Base-by-base conservation (phyloP, 2,888 invertebrate species). In the Cosmorhoe ocellata region DNA sequence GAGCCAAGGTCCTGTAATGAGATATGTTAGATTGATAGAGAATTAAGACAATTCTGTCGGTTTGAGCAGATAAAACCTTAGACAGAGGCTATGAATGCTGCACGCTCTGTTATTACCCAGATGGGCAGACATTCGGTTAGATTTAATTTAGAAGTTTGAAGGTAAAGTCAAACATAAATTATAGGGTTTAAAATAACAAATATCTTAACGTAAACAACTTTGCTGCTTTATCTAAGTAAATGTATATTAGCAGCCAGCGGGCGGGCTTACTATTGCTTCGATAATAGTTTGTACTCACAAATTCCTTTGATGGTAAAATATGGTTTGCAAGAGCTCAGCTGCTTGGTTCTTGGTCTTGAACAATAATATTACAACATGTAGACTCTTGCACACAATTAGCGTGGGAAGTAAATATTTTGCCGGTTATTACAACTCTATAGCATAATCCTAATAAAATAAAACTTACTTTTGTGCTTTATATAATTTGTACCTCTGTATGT, bases 1-100 rank as follows among this genome's bases (percentile, higher is more conserved):
- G 63, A 89, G 87, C 86, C 89, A 89, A 89, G 89, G 89, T 84
- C 78, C 79, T 74, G 84, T 81, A 86, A 87, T 82, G 74, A 86
- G 87, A 88, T 87, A 87, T 82, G 81, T 79, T 72, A 67, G 72
- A 79, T 72, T 81, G 87, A 87, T 89, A 83, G 71, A 76, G 73
- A 82, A 81, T 81, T 79, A 84, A 80, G 75, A 81, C 79, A 79
- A 82, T 81, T 78, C 75, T 71, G 65, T 56, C 66, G 62, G 68
- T 67, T 72, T 64, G 59, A 66, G 58, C 67, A 76, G 79, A 80
- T 81, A 81, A 73, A 67, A 69, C 71, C 70, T 62, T 6, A 24
- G 24, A 5, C 50, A 59, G 26, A 43, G 64, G 61, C 67, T 75
- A 75, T 78, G 75, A 74, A 76, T 76, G 64, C 53, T 61, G 58